phyloP scores from a whole-genome alignment of 2,888 invertebrate species.

The Netelia inedita region DNA sequence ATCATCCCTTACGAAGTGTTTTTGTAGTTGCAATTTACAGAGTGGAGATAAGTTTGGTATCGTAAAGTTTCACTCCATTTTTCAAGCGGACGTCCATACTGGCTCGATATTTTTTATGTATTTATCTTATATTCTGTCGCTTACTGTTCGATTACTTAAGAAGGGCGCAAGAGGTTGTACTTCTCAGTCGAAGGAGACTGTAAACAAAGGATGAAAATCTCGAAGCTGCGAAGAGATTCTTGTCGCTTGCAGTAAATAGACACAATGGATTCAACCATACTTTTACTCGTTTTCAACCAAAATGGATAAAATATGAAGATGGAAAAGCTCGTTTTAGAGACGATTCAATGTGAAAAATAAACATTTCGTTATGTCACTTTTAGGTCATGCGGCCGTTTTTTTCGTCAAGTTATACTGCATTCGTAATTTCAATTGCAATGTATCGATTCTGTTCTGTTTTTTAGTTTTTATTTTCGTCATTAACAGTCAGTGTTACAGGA shows the following conservation, averaged over 20 bases:
- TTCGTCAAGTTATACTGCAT: too few relatives aligned
- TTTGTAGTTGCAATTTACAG: too few relatives aligned
- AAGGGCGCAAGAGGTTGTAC: neutral
- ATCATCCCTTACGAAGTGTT: too few relatives aligned
- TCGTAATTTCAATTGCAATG: too few relatives aligned
- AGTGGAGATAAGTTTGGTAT: too few relatives aligned
- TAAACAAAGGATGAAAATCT: constrained; percentile 3
- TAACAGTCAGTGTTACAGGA: too few relatives aligned
- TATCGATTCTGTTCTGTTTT: too few relatives aligned
- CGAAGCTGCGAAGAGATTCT: neutral
- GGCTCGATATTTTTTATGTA: neutral
- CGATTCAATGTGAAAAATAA: neutral
- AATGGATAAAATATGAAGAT: neutral
- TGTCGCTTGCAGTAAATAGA: constrained; percentile 1
- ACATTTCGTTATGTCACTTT: neutral
- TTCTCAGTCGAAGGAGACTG: neutral
- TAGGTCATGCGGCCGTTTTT: too few relatives aligned
- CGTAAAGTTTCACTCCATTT: neutral
- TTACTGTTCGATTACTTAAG: neutral
- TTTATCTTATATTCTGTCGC: neutral
- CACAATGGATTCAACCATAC: neutral
- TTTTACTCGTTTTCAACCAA: neutral
- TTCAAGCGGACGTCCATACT: neutral
- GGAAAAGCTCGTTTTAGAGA: neutral
- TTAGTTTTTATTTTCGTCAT: too few relatives aligned